Evolutionary conservation across 1,140 invertebrate genomes (phyloP).

Genomic region (Araneus ventricosus): DNA sequence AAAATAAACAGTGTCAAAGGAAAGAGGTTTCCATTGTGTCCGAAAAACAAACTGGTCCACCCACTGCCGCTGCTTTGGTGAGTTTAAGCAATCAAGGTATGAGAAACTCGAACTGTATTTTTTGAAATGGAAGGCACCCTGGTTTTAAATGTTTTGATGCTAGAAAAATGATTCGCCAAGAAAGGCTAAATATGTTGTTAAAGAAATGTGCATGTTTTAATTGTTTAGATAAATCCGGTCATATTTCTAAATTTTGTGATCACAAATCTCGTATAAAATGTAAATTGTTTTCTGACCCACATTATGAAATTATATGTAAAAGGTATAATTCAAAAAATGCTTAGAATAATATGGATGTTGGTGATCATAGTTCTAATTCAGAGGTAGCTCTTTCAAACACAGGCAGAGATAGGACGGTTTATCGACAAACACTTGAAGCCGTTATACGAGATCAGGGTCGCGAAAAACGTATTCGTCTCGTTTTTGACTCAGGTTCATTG

Average conservation of each 20-base stretch:
- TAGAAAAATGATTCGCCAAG: background rate
- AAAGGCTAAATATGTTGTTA: background rate
- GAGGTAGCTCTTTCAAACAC: background rate
- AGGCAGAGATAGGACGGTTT: background rate
- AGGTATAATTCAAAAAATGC: background rate
- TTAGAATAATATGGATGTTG: background rate
- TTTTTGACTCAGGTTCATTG: conserved; percentile 1
- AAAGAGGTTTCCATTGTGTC: no score
- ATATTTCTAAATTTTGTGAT: background rate
- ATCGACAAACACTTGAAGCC: background rate
- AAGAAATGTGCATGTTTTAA: conserved; percentile 6
- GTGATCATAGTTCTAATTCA: background rate
- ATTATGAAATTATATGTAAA: background rate
- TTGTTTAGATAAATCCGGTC: background rate
- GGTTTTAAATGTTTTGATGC: background rate
- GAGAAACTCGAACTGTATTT: background rate
- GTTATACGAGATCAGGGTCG: background rate
- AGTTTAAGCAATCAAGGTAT: background rate
- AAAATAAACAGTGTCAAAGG: no score
- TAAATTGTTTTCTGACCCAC: background rate
- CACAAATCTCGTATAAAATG: background rate
- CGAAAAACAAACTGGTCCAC: no score
- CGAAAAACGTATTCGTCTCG: background rate
- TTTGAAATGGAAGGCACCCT: background rate
- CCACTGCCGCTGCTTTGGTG: background rate